phyloP scores from a whole-genome alignment of 1,140 invertebrate species.

The Panulirus ornatus region DNA sequence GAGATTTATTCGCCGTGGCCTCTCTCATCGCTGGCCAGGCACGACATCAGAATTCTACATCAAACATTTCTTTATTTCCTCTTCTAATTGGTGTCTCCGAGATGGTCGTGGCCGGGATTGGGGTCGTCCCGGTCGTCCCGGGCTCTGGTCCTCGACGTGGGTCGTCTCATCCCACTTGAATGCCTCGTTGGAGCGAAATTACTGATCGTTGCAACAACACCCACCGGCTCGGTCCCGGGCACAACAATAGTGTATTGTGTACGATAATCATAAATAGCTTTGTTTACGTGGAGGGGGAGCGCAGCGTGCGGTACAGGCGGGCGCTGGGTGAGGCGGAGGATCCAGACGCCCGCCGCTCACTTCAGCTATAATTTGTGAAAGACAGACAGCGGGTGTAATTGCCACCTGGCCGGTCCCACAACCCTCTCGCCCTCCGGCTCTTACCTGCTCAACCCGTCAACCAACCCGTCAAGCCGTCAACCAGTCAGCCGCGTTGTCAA shows the following conservation, averaged over 20 bases:
- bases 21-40: constrained; percentile 58
- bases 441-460: constrained; percentile 25
- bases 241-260: constrained; percentile 7
- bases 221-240: not conserved
- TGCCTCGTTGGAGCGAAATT: too few species aligned
- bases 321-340: not conserved
- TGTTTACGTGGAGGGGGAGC: constrained; percentile 11
- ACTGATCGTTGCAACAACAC: not conserved
- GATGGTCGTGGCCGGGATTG: constrained; percentile 36
- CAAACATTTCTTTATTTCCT: constrained; percentile 62
- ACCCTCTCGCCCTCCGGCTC: constrained; percentile 8
- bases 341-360: not conserved
- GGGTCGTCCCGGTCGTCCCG: constrained; percentile 25
- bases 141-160: not conserved
- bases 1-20: constrained; percentile 31
- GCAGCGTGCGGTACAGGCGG: not conserved
- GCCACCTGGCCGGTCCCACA: constrained; percentile 3
- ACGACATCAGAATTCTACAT: constrained; percentile 44
- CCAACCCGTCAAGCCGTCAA: too few species aligned
- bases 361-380: constrained; percentile 58
- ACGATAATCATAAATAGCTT: constrained; percentile 24
- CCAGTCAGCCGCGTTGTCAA: constrained; percentile 24
- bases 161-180: not conserved
- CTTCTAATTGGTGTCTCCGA: constrained; percentile 52
- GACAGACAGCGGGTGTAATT: constrained; percentile 61